Conservation (phyloP, 2,113 vertebrate species). For the Rhea americana region DNA sequence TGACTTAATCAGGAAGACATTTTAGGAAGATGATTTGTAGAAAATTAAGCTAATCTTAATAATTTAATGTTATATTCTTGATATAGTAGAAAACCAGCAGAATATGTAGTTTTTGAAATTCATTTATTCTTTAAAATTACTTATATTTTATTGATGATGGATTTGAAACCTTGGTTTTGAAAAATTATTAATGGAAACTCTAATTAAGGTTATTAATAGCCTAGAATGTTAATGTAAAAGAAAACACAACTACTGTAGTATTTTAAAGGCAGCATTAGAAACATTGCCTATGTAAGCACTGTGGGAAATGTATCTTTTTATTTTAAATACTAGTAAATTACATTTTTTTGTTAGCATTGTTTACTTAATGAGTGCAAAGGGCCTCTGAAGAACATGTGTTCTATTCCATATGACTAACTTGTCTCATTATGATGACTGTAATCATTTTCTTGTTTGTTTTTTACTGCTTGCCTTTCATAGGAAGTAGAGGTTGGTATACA, state of each 20-base stretch:
- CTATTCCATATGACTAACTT: slow-evolving; percentile 30
- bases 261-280: neutral
- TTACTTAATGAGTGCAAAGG: neutral
- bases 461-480: slow-evolving; percentile 80
- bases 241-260: neutral
- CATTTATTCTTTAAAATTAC: neutral
- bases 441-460: slow-evolving; percentile 73
- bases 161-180: neutral
- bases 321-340: neutral
- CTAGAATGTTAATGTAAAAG: neutral
- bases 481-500: slow-evolving; percentile 87
- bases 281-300: neutral
- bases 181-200: neutral
- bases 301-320: neutral
- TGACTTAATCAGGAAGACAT: neutral
- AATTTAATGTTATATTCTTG: neutral
- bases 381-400: neutral
- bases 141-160: neutral
- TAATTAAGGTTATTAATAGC: neutral
- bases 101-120: neutral
- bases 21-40: neutral
- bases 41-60: neutral
- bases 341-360: neutral
- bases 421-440: slow-evolving; percentile 69
- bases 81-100: neutral